phyloP scores from a whole-genome alignment of 2,113 vertebrate genomes.

The Hylia prasina region DNA sequence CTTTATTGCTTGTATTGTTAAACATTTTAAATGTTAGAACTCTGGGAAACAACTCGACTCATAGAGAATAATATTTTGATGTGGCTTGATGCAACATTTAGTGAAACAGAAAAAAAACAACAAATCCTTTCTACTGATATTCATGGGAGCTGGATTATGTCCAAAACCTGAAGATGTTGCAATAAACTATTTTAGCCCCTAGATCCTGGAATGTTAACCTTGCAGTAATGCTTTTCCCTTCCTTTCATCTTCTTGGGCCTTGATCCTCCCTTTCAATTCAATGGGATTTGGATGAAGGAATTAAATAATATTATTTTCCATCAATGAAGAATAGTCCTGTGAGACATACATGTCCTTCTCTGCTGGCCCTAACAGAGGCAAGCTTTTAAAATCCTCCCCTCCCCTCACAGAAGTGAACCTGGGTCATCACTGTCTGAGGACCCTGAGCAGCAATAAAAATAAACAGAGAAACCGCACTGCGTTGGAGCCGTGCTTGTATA shows the following conservation, averaged over 20 bases:
- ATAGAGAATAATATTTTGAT: background rate
- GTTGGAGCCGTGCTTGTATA: constrained; percentile 70
- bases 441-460: constrained; percentile 76
- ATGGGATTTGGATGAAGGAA: constrained; percentile 9
- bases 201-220: constrained; percentile 41
- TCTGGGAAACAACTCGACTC: background rate
- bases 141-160: background rate
- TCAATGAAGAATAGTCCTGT: background rate
- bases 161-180: constrained; percentile 22
- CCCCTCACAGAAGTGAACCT: constrained; percentile 50
- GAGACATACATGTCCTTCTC: constrained; percentile 56
- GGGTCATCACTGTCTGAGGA: constrained; percentile 60
- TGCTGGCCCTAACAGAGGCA: constrained; percentile 47
- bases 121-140: background rate
- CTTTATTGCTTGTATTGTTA: background rate
- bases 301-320: constrained; percentile 47
- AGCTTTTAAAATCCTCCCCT: constrained; percentile 57
- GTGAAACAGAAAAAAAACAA: background rate
- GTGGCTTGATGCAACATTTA: background rate
- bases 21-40: background rate
- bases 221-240: background rate
- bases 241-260: constrained; percentile 36
- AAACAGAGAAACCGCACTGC: constrained; percentile 79
- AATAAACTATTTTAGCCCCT: constrained; percentile 11
- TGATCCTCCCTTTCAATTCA: constrained; percentile 40